Evolutionary conservation across 2,797 vertebrate genomes (phyloP).

Genomic region (Sebastes steindachneri): DNA sequence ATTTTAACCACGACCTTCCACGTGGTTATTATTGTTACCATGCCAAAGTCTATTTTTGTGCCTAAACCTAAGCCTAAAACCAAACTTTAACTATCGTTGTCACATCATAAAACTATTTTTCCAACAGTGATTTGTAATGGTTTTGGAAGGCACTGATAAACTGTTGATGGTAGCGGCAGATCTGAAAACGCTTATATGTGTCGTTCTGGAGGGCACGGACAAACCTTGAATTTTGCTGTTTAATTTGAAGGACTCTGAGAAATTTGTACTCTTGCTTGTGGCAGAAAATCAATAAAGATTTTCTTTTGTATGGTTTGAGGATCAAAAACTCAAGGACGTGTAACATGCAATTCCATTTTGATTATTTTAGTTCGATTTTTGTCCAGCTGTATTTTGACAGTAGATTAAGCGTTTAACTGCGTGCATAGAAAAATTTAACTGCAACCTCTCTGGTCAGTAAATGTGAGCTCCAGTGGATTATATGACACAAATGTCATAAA

Average conservation of each 20-base stretch:
- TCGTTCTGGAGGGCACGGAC: neutral
- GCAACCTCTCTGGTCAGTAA: constrained; percentile 1
- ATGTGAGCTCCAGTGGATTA: neutral
- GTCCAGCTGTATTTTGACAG: neutral
- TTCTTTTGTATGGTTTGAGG: neutral
- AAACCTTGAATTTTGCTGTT: neutral
- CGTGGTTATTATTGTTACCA: neutral
- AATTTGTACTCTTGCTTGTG: neutral
- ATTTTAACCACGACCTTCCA: neutral
- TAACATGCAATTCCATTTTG: neutral
- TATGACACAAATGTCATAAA: neutral
- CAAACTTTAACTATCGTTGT: neutral
- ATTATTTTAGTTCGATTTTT: neutral
- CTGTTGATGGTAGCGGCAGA: neutral
- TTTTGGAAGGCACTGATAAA: neutral
- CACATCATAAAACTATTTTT: neutral
- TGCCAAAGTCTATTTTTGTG: neutral
- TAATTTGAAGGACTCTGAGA: neutral
- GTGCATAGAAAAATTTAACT: neutral
- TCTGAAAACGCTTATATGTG: neutral
- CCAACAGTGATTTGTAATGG: neutral
- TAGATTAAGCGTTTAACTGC: neutral
- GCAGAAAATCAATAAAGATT: neutral
- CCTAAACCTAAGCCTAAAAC: neutral
- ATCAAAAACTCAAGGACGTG: neutral